These are phyloP conservation scores for Candoia aspera DNA, from an alignment of 2,113 vertebrate species.

Conservation along the genomic window DNA sequence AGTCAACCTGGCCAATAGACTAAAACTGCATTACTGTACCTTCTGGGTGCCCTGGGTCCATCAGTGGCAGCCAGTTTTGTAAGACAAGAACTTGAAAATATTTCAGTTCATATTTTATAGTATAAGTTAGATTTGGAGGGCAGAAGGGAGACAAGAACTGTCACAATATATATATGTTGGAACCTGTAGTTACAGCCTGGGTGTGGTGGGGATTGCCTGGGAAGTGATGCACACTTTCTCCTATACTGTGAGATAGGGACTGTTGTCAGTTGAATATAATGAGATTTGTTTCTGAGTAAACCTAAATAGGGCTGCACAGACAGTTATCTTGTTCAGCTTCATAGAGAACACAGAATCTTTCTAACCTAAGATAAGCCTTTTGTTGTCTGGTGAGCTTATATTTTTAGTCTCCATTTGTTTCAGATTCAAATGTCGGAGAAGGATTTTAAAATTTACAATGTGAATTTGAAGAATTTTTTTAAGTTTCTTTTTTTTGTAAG, in stretches of 20 bases:
- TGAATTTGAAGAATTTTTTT: neutral
- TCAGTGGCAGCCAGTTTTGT: neutral
- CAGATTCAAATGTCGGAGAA: neutral
- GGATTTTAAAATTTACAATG: neutral
- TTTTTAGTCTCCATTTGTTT: neutral
- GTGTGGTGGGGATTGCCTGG: neutral
- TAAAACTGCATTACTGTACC: neutral
- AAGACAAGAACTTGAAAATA: neutral
- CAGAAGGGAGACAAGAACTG: neutral
- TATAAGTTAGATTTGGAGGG: neutral
- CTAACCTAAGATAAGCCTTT: neutral
- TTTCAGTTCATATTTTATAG: neutral
- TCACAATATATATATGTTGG: neutral
- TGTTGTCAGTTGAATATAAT: neutral
- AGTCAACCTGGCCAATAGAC: neutral
- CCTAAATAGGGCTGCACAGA: neutral
- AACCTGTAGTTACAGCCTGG: neutral
- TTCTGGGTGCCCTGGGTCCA: neutral
- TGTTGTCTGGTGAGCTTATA: neutral
- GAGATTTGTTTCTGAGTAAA: neutral
- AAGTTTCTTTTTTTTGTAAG: neutral
- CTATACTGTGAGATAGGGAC: neutral
- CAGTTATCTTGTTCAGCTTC: neutral
- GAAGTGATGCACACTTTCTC: neutral
- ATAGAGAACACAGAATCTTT: neutral